Base-by-base conservation (phyloP, 2,797 vertebrate genomes). In the Sternarchorhynchus goeldii region DNA sequence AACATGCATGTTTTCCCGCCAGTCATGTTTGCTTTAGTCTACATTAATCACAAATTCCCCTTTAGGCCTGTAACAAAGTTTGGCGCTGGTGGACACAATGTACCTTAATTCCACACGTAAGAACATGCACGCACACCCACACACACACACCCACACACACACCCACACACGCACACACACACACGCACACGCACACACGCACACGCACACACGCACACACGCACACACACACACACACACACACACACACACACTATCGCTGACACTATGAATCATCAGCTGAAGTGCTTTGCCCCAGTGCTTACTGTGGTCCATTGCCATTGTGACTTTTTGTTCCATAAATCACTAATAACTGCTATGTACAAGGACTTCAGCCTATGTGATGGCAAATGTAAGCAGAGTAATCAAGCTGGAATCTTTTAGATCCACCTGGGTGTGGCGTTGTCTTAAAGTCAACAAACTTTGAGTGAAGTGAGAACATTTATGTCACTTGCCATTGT, bases 351-450 rank as follows among this genome's bases (percentile, higher is more conserved):
- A 39, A 58, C 53, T 18, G 18, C n/a, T 41, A 55, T 0, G 4
- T 53, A 17, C 6, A 56, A 60, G 59, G 12, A 5, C 17, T 36
- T 60, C 10, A 20, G 17, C 3, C 10, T 25, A 41, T 50, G 29
- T 53, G 20, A 45, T 18, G 2, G 4, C 8, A 2, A 12, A 21
- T 21, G 39, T 32, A 59, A 45, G 41, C 50, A 3, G 16, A n/a
- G 7, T 39, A 20, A 70, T 74, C 6, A 59, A 7, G 2, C 67
- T 71, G 73, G 14, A 56, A 39, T 58, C 57, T 69, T 21, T 73
- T 39, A 53, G 29, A 58, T 73, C 81, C 83, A 84, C 75, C 66
- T 78, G 83, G 72, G 81, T 25, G 81, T 75, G 79, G 53, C 64
- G 41, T 84, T 82, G 83, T 69, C 67, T 75, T 73, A 80, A 80